Percentiles rank a stretch among this genome's conserved stretches.
phyloP scores from a whole-genome alignment of 2,888 invertebrate species.

The Hypsopygia costalis region DNA sequence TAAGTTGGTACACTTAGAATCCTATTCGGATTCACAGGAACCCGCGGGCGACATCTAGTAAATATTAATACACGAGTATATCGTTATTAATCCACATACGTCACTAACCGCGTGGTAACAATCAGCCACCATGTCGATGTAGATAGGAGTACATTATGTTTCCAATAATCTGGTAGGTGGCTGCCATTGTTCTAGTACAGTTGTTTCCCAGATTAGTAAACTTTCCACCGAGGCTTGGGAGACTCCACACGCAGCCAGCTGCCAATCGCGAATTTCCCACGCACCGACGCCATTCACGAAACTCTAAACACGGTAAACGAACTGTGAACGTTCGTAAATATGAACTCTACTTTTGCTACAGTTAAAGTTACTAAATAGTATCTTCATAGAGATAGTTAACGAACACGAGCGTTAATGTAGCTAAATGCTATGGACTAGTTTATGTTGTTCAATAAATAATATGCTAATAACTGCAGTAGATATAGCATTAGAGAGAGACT shows the following conservation, averaged over 20 bases:
- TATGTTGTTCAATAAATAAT: too few species aligned
- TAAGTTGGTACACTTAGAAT: too few species aligned
- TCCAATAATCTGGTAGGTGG: conserved; percentile 26
- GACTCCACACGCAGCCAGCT: conserved; percentile 14
- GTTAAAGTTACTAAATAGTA: background rate
- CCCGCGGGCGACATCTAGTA: too few species aligned
- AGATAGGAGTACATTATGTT: conserved; percentile 21
- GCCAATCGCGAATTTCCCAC: conserved; percentile 6
- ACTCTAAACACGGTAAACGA: conserved; percentile 2
- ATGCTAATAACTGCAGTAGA: too few species aligned
- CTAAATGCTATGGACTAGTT: too few species aligned
- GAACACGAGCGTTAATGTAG: too few species aligned
- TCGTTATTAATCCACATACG: too few species aligned
- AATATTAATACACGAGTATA: too few species aligned
- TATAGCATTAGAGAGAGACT: too few species aligned
- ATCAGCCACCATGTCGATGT: conserved; percentile 11
- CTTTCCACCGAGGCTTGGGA: conserved; percentile 47
- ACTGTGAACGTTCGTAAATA: conserved; percentile 7
- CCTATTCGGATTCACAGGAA: too few species aligned
- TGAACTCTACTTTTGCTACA: conserved; percentile 2
- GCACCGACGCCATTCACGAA: conserved; percentile 7
- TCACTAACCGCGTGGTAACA: background rate
- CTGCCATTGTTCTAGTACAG: conserved; percentile 50
- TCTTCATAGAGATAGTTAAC: too few species aligned
- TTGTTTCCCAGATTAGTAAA: conserved; percentile 55